Conservation (phyloP, 1,140 invertebrate species). For the Drosophila ercepeae region DNA sequence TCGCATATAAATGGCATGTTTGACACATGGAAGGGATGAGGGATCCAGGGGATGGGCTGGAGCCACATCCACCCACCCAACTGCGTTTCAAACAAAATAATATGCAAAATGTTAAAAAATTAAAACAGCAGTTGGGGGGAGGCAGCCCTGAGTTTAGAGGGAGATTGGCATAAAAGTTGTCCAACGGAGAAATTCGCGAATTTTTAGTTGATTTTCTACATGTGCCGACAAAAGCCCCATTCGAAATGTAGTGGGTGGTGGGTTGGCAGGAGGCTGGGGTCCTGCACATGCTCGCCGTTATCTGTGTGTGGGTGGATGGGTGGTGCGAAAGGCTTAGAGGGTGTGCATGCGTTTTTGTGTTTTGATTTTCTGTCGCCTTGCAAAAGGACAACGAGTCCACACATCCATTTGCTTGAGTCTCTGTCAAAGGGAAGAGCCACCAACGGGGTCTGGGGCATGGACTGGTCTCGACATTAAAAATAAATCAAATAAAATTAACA, state of each 20-base stretch:
- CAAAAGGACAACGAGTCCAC: slow-evolving; percentile 65
- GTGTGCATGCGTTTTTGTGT: slow-evolving; percentile 72
- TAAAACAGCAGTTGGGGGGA: slow-evolving; percentile 47
- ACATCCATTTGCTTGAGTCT: slow-evolving; percentile 52
- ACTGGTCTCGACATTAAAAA: slow-evolving; percentile 68
- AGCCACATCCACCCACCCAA: slow-evolving; percentile 1
- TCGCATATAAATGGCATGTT: slow-evolving; percentile 79
- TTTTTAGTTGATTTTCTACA: slow-evolving; percentile 77
- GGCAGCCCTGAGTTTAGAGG: slow-evolving; percentile 18
- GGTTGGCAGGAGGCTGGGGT: not conserved
- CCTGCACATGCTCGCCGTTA: slow-evolving; percentile 57
- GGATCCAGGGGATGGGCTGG: not conserved
- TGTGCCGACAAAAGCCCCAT: slow-evolving; percentile 25
- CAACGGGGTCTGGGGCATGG: not conserved
- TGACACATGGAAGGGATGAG: slow-evolving; percentile 60
- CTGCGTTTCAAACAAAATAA: slow-evolving; percentile 78
- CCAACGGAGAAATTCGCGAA: slow-evolving; percentile 75
- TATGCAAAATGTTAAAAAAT: slow-evolving; percentile 82
- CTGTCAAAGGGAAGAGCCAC: slow-evolving; percentile 4
- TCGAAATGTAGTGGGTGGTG: not conserved
- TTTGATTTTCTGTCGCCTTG: slow-evolving; percentile 78
- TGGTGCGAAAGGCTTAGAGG: slow-evolving; percentile 15
- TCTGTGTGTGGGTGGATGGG: slow-evolving; percentile 7
- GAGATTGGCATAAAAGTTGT: slow-evolving; percentile 49
- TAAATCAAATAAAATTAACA: slow-evolving; percentile 79